Evolutionary conservation across 2,113 vertebrate genomes (phyloP).

Genomic region (Hyperopisus bebe): DNA sequence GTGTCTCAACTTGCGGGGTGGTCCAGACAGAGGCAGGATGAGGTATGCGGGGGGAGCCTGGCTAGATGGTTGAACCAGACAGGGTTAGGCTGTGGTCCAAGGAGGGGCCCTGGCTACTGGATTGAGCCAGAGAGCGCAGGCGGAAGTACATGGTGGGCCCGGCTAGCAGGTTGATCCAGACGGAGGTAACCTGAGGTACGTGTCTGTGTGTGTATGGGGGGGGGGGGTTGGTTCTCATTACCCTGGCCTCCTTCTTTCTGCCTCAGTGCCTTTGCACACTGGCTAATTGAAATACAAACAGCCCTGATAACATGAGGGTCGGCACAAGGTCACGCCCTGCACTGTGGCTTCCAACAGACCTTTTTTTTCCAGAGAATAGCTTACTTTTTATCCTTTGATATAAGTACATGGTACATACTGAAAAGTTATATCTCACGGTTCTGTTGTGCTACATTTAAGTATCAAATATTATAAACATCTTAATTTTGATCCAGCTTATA

Average conservation of each 20-base stretch:
- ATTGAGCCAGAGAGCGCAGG: too few relatives aligned
- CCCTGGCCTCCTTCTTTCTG: conserved; percentile 72
- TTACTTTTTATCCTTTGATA: conserved; percentile 2
- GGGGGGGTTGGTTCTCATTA: conserved; percentile 62
- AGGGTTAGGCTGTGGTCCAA: too few relatives aligned
- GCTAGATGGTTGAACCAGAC: too few relatives aligned
- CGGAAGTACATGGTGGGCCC: too few relatives aligned
- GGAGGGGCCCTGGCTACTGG: too few relatives aligned
- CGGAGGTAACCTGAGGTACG: background rate
- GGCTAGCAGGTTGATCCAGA: background rate
- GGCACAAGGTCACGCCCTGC: conserved; percentile 75
- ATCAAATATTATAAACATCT: background rate
- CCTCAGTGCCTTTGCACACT: conserved; percentile 75
- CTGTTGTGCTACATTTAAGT: background rate
- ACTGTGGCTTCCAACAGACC: conserved; percentile 48
- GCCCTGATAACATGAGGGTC: conserved; percentile 76
- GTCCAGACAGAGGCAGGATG: too few relatives aligned
- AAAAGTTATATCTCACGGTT: background rate
- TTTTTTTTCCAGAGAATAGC: background rate
- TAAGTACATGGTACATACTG: background rate
- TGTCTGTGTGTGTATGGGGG: too few relatives aligned
- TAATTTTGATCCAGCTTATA: background rate
- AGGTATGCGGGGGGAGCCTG: background rate
- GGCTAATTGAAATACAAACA: conserved; percentile 80
- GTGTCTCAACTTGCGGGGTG: too few relatives aligned